phyloP scores from a whole-genome alignment of 2,888 invertebrate species.

The Cephus rjabovi region DNA sequence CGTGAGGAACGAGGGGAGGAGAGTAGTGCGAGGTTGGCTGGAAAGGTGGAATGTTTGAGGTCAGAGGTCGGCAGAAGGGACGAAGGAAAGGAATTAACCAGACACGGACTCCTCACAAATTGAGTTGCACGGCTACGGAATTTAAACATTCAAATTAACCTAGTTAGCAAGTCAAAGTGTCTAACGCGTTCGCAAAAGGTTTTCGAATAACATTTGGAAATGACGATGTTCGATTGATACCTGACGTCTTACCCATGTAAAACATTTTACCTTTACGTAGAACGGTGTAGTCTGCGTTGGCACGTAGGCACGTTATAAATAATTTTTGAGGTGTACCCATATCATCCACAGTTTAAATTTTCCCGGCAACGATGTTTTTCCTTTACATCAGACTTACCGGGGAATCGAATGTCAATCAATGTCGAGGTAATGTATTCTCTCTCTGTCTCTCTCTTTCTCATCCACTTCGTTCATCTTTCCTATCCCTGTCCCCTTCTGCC shows the following conservation, averaged over 20 bases:
- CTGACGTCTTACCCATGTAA: slow-evolving; percentile 3
- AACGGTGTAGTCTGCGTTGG: neutral
- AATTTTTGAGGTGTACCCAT: neutral
- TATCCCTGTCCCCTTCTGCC: neutral
- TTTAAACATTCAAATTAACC: slow-evolving; percentile 65
- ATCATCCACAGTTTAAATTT: neutral
- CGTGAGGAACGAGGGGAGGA: slow-evolving; percentile 22
- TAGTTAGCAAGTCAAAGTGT: slow-evolving; percentile 62
- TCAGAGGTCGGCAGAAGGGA: slow-evolving; percentile 23
- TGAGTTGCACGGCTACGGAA: slow-evolving; percentile 58
- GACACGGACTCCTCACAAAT: slow-evolving; percentile 56
- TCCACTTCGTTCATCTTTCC: neutral
- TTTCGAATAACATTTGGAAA: neutral
- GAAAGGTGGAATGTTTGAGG: slow-evolving; percentile 19
- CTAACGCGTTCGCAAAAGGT: slow-evolving; percentile 47
- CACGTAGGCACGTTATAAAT: neutral
- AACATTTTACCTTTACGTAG: neutral
- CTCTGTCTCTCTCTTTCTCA: neutral
- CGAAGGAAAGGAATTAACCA: slow-evolving; percentile 52
- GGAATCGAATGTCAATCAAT: neutral
- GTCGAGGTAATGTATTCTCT: neutral
- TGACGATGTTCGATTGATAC: slow-evolving; percentile 45
- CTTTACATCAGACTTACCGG: neutral
- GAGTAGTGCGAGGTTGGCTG: slow-evolving; percentile 15
- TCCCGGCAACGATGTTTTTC: neutral